phyloP scores from a whole-genome alignment of 2,797 vertebrate genomes.

The Myotis pilosus region DNA sequence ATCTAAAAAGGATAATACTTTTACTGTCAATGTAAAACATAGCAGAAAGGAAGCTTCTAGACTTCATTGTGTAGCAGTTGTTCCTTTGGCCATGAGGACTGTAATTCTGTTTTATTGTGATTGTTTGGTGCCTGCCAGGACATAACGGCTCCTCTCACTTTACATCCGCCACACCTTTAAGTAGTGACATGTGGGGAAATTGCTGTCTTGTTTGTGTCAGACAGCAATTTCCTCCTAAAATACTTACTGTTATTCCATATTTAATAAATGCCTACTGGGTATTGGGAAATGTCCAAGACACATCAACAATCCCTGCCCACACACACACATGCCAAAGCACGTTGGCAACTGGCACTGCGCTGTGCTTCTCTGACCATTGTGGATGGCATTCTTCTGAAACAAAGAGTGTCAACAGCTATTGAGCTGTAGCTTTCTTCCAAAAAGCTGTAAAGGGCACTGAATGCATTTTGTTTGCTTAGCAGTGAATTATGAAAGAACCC shows the following conservation, averaged over 20 bases:
- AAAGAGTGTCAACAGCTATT: slow-evolving; percentile 68
- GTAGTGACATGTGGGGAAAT: slow-evolving; percentile 25
- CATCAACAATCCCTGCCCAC: slow-evolving; percentile 35
- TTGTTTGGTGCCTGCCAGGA: background rate
- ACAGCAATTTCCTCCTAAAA: slow-evolving; percentile 7
- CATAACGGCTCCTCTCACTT: background rate
- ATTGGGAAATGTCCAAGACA: slow-evolving; percentile 51
- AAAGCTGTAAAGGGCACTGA: slow-evolving; percentile 67
- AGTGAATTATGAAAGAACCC: slow-evolving; percentile 58
- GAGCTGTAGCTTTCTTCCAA: slow-evolving; percentile 68
- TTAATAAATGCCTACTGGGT: slow-evolving; percentile 61
- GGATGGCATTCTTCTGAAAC: slow-evolving; percentile 67
- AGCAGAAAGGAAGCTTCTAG: background rate
- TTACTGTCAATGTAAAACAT: background rate
- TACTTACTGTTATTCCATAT: slow-evolving; percentile 46
- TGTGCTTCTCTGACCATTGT: slow-evolving; percentile 38
- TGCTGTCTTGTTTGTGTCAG: slow-evolving; percentile 45
- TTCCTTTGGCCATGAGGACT: background rate
- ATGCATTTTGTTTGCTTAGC: slow-evolving; percentile 69
- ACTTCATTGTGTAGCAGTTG: background rate
- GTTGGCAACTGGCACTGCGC: background rate
- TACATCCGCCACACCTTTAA: background rate
- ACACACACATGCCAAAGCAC: slow-evolving; percentile 37
- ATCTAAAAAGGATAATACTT: background rate
- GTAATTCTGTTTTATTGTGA: background rate